phyloP scores from a whole-genome alignment of 1,140 invertebrate species.

The Procambarus virginalis region DNA sequence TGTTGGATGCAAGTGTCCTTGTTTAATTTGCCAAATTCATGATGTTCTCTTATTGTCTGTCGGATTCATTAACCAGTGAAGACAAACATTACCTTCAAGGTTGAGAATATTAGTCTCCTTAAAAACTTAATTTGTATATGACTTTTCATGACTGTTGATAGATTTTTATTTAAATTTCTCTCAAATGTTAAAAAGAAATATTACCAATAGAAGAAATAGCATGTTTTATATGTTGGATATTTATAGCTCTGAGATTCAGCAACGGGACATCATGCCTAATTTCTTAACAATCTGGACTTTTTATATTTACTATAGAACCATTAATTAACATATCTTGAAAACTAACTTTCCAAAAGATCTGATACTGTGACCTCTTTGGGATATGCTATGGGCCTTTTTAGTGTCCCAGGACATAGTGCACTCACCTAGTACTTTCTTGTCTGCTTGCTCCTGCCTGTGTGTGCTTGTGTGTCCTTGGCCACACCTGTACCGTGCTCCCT shows the following conservation, averaged over 20 bases:
- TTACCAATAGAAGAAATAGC: not conserved
- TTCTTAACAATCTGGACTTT: not conserved
- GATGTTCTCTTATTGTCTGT: not conserved
- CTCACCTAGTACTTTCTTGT: conserved; percentile 61
- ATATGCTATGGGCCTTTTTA: conserved; percentile 31
- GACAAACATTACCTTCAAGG: too few species aligned
- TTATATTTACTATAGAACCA: not conserved
- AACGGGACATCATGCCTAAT: not conserved
- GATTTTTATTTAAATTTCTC: too few species aligned
- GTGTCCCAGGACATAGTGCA: conserved; percentile 53
- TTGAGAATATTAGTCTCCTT: not conserved
- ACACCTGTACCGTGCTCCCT: conserved; percentile 54
- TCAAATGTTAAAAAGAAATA: not conserved
- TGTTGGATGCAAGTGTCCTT: not conserved
- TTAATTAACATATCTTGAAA: not conserved
- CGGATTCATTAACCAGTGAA: not conserved
- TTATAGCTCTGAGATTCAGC: not conserved
- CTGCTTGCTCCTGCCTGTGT: conserved; percentile 65
- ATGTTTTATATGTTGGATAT: not conserved
- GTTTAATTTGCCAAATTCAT: not conserved
- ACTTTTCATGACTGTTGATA: not conserved
- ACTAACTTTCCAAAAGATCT: conserved; percentile 6
- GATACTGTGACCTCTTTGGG: conserved; percentile 18
- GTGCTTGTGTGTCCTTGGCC: conserved; percentile 61
- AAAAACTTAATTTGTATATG: not conserved